These are phyloP conservation scores for Eumerus sabulonum DNA, from an alignment of 2,888 invertebrate species.

Conservation along the genomic window DNA sequence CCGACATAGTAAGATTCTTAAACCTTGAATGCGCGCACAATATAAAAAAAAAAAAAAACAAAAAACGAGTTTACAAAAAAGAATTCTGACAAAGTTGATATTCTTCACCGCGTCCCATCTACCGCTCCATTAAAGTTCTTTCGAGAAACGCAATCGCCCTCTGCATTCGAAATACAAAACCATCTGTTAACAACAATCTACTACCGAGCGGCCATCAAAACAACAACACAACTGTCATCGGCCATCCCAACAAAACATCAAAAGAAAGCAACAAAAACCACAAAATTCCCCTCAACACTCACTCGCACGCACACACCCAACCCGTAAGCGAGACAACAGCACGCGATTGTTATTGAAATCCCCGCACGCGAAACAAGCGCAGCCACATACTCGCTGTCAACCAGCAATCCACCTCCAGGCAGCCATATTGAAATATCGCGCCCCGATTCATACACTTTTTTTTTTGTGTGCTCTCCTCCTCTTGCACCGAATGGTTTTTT, in stretches of 20 bases:
- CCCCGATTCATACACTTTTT: conserved; percentile 67
- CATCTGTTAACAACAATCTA: conserved; percentile 24
- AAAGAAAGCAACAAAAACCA: conserved; percentile 27
- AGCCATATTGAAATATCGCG: conserved; percentile 69
- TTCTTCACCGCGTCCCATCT: too few species aligned
- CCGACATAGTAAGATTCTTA: too few species aligned
- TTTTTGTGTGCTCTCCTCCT: too few species aligned
- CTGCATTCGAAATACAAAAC: too few species aligned
- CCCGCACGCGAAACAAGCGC: conserved; percentile 33
- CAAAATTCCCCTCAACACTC: not conserved
- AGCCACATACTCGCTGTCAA: conserved; percentile 46
- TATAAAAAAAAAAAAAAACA: too few species aligned
- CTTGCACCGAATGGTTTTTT: conserved; percentile 41
- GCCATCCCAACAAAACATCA: conserved; percentile 1
- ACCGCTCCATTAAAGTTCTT: too few species aligned
- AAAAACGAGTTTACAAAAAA: too few species aligned
- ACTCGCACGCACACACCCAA: conserved; percentile 38
- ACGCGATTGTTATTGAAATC: conserved; percentile 52
- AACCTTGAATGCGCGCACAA: too few species aligned
- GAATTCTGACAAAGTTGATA: too few species aligned
- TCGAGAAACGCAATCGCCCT: too few species aligned
- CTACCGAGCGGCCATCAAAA: conserved; percentile 33
- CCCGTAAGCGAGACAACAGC: conserved; percentile 27
- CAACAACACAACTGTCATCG: conserved; percentile 62
- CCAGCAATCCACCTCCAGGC: conserved; percentile 50